phyloP scores from a whole-genome alignment of 2,888 invertebrate species.

The Pheosia gnoma region DNA sequence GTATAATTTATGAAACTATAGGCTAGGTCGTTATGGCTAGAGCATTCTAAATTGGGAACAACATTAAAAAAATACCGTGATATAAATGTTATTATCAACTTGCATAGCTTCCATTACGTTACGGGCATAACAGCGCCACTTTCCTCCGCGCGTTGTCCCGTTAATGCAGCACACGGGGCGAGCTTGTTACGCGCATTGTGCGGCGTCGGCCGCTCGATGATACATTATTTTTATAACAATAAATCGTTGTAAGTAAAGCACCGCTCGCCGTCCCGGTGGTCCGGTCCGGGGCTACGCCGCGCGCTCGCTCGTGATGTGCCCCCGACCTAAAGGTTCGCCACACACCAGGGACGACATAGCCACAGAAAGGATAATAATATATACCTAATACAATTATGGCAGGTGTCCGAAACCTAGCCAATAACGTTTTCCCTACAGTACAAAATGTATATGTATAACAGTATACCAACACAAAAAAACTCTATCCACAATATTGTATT shows the following conservation, averaged over 20 bases:
- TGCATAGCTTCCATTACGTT: constrained; percentile 34
- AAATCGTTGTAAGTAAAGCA: constrained; percentile 82
- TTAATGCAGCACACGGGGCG: constrained; percentile 66
- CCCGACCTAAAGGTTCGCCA: constrained; percentile 15
- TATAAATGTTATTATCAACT: neutral
- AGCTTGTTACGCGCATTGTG: constrained; percentile 80
- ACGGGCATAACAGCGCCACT: constrained; percentile 34
- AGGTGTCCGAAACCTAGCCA: no score
- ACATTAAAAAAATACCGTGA: neutral
- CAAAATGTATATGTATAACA: no score
- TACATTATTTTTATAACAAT: constrained; percentile 85
- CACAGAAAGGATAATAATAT: no score
- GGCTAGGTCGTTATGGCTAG: no score
- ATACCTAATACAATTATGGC: no score
- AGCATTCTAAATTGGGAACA: neutral
- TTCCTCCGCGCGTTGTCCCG: constrained; percentile 53
- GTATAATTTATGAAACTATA: no score
- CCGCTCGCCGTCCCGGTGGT: constrained; percentile 73
- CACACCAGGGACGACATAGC: neutral
- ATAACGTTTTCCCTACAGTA: no score
- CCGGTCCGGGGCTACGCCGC: constrained; percentile 57
- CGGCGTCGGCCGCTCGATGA: constrained; percentile 70
- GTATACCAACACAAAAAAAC: no score
- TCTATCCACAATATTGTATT: no score
- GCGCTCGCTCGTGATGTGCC: constrained; percentile 43